phyloP scores from a whole-genome alignment of 2,113 vertebrate genomes.

The Illadopsis cleaveri region DNA sequence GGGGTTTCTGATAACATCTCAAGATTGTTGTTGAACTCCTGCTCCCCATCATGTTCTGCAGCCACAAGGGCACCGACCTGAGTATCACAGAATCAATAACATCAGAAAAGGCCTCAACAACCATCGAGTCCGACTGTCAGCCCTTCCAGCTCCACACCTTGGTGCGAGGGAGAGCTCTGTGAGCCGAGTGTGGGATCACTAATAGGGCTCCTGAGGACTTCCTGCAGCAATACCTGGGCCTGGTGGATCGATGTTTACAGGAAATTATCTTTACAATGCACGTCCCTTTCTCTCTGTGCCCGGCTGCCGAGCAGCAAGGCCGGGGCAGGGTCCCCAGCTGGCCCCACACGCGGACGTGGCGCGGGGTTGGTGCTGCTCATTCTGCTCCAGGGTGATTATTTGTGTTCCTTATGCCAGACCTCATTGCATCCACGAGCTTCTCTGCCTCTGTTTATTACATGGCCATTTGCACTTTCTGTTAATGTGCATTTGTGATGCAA shows the following conservation, averaged over 20 bases:
- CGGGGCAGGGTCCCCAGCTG: not conserved
- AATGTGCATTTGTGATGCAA: conserved; percentile 41
- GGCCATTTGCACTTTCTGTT: conserved; percentile 2
- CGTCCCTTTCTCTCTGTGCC: not conserved
- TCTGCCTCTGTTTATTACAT: not conserved
- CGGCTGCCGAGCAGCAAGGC: not conserved
- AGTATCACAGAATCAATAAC: not conserved
- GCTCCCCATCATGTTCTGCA: not conserved
- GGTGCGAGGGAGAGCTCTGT: not conserved
- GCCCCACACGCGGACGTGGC: not conserved
- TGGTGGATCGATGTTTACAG: not conserved
- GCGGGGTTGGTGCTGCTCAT: not conserved
- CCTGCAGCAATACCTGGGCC: not conserved
- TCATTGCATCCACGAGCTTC: not conserved
- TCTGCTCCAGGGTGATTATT: conserved; percentile 33
- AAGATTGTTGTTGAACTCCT: not conserved
- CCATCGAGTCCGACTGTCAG: not conserved
- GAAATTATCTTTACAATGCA: not conserved
- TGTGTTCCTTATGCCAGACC: conserved; percentile 37
- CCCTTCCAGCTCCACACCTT: not conserved
- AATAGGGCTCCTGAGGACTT: not conserved
- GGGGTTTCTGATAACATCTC: not conserved
- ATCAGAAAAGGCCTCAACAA: not conserved
- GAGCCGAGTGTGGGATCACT: accelerated
- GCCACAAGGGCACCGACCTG: not conserved